Evolutionary conservation across 2,797 vertebrate species (phyloP).

Genomic region (Sebastes kiyomatsui): DNA sequence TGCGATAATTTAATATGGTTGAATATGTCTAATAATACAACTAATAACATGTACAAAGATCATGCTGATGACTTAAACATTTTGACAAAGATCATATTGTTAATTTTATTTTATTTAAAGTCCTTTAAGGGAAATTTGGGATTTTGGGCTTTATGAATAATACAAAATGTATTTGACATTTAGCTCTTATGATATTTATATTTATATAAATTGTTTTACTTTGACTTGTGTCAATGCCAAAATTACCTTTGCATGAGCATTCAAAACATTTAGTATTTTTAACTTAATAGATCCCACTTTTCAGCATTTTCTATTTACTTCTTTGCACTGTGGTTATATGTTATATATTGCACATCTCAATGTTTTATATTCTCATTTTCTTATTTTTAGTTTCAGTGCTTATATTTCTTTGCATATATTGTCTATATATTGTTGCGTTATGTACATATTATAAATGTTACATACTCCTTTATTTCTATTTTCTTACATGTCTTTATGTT

Average conservation of each 20-base stretch:
- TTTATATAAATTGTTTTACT: neutral
- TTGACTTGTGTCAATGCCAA: neutral
- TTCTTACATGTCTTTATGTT: too few species aligned
- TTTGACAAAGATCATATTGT: fast-evolving
- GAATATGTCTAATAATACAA: neutral
- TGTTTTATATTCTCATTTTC: too few species aligned
- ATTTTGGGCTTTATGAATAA: neutral
- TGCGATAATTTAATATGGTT: neutral
- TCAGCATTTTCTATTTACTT: too few species aligned
- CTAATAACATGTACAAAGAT: neutral
- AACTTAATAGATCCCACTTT: too few species aligned
- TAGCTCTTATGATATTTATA: too few species aligned
- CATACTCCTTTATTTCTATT: too few species aligned
- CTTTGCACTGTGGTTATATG: too few species aligned
- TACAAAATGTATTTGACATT: neutral
- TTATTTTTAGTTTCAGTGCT: too few species aligned
- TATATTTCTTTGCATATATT: too few species aligned
- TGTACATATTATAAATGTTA: too few species aligned
- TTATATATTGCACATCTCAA: too few species aligned
- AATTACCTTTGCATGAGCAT: neutral
- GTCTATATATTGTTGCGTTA: too few species aligned
- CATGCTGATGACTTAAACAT: neutral
- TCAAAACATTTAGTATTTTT: neutral
- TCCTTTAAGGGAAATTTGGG: neutral
- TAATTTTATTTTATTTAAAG: fast-evolving